Base-by-base conservation (phyloP, 2,113 vertebrate genomes). In the Corythornis vintsioides region DNA sequence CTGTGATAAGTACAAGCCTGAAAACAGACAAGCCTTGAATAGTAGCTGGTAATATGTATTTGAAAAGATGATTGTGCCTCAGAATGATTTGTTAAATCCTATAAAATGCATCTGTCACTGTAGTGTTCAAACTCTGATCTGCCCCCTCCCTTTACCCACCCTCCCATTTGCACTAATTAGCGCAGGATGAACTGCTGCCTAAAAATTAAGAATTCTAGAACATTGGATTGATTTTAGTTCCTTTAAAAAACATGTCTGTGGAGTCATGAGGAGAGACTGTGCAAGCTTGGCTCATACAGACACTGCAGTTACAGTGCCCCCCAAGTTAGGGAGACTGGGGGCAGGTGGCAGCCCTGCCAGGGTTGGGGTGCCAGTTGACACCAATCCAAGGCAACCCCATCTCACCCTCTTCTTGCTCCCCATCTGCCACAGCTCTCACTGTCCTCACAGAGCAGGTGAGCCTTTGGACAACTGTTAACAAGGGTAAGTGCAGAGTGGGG, bases 61-160 rank as follows among this genome's bases (percentile, higher is more conserved):
- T 86, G 90, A 89, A 83, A 93, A 89, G 57, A 86, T 84, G 83
- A 84, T 70, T 75, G 42, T 88, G 64, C 61, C 70, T 88, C 70
- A 47, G 59, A 93, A 86, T 90, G 86, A 94, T 90, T 90, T 63
- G 84, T 82, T 88, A 79, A 76, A 72, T 60, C 48, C 80, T 72
- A 29, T 71, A 90, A 96, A 93, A 94, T 57, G 55, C 92, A 90
- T 88, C 88, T 93, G 92, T 93, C 92, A 88, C 52, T 88, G 65
- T 31, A 89, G 74, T 42, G 28, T 78, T 93, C 86, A 89, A 88
- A 80, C 45, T 59, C 74, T 43, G 77, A 71, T 81, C 71, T 67
- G 15, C 35, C 28, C 57, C 26, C 65, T 65, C 40, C 79, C 43
- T 43, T 67, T 63, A 18, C 48, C 66, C 82, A 71, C 88, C 71